These are phyloP conservation scores for Deroplatys truncata DNA, from an alignment of 2,888 invertebrate species.

Conservation along the genomic window DNA sequence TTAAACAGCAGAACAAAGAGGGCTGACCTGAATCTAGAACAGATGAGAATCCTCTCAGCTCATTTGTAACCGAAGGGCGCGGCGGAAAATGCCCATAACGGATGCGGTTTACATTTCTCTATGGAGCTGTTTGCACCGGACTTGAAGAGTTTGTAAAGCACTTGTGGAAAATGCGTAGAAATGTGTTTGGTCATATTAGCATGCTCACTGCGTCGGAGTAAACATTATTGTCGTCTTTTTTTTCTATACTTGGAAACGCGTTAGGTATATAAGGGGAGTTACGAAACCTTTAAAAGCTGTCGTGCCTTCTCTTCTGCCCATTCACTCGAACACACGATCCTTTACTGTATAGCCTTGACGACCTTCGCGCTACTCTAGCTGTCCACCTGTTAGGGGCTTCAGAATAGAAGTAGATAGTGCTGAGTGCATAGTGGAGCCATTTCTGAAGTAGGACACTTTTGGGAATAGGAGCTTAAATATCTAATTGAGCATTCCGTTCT, in stretches of 20 bases:
- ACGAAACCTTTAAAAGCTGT: background rate
- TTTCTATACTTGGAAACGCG: background rate
- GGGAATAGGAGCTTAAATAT: too few relatives aligned
- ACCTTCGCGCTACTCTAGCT: background rate
- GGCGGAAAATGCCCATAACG: background rate
- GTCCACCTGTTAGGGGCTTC: background rate
- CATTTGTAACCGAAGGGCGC: background rate
- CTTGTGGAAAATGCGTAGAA: background rate
- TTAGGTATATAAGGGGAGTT: background rate
- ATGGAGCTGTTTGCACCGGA: background rate
- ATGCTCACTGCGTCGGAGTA: background rate
- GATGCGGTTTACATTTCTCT: background rate
- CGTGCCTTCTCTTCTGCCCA: background rate
- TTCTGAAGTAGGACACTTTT: too few relatives aligned
- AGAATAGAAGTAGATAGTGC: background rate
- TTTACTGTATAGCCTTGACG: background rate
- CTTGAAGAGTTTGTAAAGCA: background rate
- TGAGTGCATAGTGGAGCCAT: too few relatives aligned
- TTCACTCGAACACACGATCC: background rate
- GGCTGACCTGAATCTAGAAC: background rate
- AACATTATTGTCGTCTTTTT: background rate
- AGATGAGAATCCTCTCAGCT: background rate
- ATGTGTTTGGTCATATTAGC: constrained; percentile 1
- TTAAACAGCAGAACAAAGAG: background rate
- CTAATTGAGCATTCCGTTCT: too few relatives aligned